A percentile compares a stretch with the other conserved stretches of the same genome.
These are phyloP conservation scores for Reinhardtius hippoglossoides DNA, from an alignment of 2,113 vertebrate species.

Conservation along the genomic window DNA sequence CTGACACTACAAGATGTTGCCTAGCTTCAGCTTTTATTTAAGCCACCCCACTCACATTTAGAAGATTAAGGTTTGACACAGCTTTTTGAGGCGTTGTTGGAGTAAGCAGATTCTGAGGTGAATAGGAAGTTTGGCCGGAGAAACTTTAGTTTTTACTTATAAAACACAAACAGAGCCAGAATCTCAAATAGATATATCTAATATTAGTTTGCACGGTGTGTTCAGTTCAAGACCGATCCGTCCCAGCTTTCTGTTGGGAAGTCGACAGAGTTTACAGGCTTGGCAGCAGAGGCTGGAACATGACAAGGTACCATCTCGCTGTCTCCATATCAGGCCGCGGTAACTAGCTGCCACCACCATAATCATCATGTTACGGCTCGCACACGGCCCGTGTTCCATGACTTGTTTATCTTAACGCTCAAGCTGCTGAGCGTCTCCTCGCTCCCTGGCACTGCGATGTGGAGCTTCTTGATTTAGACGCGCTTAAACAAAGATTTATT, in stretches of 20 bases:
- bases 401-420: slow-evolving; percentile 63
- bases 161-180: neutral
- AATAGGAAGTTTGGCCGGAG: slow-evolving; percentile 16
- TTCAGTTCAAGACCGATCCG: slow-evolving; percentile 3
- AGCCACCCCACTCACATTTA: slow-evolving; percentile 58
- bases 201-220: slow-evolving; percentile 14
- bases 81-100: slow-evolving; percentile 30
- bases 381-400: slow-evolving; percentile 55
- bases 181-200: slow-evolving; percentile 10
- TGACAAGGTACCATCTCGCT: slow-evolving; percentile 56
- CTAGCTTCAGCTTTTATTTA: slow-evolving; percentile 29
- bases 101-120: slow-evolving; percentile 44
- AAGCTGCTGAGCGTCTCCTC: slow-evolving; percentile 44
- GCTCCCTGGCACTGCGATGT: slow-evolving; percentile 43
- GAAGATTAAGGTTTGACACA: slow-evolving; percentile 64
- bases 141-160: neutral
- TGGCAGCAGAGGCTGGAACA: slow-evolving; percentile 53
- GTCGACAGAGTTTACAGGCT: slow-evolving; percentile 29
- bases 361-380: slow-evolving; percentile 71
- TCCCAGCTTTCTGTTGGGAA: slow-evolving; percentile 3
- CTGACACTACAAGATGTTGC: slow-evolving; percentile 46
- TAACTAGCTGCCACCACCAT: slow-evolving; percentile 62
- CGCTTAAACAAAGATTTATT: slow-evolving; percentile 39
- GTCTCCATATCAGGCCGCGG: slow-evolving; percentile 52
- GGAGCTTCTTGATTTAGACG: slow-evolving; percentile 51